Percentiles rank a stretch among this genome's conserved stretches.
Conservation (phyloP, 53 echinoderm and acorn worm species). For the Actinopyga echinites region DNA sequence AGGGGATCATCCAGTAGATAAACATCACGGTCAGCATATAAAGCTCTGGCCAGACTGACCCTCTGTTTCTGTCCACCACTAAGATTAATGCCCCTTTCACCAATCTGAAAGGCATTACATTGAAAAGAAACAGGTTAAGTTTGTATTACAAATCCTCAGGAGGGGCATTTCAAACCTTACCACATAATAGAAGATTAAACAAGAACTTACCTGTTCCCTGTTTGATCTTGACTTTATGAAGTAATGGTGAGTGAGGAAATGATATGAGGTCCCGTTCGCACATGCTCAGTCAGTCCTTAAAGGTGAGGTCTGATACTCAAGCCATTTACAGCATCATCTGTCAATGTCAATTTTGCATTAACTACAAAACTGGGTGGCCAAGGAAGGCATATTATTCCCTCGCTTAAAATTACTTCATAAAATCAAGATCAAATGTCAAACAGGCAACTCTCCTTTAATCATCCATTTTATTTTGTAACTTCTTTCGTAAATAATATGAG, state of each 20-base stretch:
- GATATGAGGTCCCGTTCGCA: too few species aligned
- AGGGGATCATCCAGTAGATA: conserved; percentile 92
- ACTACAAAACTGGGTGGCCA: conserved; percentile 5
- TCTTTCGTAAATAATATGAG: too few species aligned
- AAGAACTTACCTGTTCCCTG: conserved; percentile 47
- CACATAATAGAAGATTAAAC: conserved; percentile 29
- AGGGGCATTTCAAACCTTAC: too few species aligned
- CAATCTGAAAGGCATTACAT: conserved; percentile 60
- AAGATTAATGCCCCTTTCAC: conserved; percentile 87
- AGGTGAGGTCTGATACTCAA: too few species aligned
- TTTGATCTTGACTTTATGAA: conserved; percentile 63
- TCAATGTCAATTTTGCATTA: neutral
- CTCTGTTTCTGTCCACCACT: conserved; percentile 98
- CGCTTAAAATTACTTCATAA: too few species aligned
- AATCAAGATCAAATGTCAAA: too few species aligned
- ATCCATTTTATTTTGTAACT: too few species aligned
- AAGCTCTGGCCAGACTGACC: conserved; percentile 82
- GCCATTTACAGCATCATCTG: too few species aligned
- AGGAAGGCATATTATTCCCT: conserved; percentile 7
- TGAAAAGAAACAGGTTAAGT: neutral
- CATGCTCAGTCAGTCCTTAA: too few species aligned
- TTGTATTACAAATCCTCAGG: too few species aligned
- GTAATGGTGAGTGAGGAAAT: neutral
- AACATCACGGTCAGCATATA: conserved; percentile 85
- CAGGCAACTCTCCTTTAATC: too few species aligned